Percentiles rank a stretch among this genome's conserved stretches.
These are phyloP conservation scores for Stegastes partitus DNA, from an alignment of 2,113 vertebrate species.

Conservation along the genomic window DNA sequence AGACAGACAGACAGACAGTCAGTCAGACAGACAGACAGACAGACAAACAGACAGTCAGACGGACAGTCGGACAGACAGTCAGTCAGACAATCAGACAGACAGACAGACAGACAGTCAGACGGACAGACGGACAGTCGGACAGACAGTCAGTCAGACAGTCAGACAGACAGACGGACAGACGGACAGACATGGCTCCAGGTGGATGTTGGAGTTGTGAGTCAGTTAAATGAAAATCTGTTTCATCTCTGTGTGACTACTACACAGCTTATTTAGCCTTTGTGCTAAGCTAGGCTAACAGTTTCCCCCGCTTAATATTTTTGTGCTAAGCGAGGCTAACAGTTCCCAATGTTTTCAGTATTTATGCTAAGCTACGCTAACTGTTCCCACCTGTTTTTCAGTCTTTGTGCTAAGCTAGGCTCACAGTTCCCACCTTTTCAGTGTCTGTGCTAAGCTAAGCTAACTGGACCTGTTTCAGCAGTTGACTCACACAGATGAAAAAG, in stretches of 20 bases:
- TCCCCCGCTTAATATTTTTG: background rate
- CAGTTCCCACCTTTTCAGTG: too few relatives aligned
- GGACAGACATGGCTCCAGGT: constrained; percentile 25
- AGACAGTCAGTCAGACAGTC: background rate
- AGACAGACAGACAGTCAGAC: background rate
- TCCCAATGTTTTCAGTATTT: too few relatives aligned
- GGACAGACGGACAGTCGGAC: background rate
- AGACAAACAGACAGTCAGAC: background rate
- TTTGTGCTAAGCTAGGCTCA: too few relatives aligned
- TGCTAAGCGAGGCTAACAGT: too few relatives aligned
- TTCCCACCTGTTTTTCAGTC: too few relatives aligned
- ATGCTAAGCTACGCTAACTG: too few relatives aligned
- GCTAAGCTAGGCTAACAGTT: background rate
- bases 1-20: constrained; percentile 13
- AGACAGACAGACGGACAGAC: background rate
- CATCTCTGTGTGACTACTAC: background rate
- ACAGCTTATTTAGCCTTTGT: background rate
- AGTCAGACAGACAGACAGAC: background rate
- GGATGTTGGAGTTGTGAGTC: background rate
- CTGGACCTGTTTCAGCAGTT: too few relatives aligned
- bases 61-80: background rate
- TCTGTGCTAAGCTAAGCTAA: too few relatives aligned
- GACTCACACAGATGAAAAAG: background rate
- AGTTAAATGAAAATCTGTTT: background rate
- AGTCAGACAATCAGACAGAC: background rate